Conservation (phyloP, 2,113 vertebrate genomes). For the Mungos mungo region DNA sequence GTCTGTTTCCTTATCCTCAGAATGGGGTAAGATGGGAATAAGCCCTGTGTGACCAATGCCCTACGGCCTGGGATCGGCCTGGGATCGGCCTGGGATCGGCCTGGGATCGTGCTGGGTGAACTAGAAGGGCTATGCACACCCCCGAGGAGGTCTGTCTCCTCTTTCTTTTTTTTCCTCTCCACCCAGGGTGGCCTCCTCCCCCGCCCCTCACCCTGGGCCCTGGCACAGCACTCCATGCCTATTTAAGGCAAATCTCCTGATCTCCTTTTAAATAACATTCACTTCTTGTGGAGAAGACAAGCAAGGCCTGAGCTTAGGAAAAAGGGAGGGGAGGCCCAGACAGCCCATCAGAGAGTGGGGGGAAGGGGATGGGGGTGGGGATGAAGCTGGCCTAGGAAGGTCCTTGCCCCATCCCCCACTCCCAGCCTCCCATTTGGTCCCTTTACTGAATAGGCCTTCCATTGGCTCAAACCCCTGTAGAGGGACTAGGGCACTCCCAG, state of each 20-base stretch:
- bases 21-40: background rate
- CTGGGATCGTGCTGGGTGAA: background rate
- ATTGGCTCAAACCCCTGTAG: background rate
- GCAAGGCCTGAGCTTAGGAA: background rate
- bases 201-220: background rate
- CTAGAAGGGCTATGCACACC: background rate
- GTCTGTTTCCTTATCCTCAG: background rate
- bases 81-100: too few species aligned
- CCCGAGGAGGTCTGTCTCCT: background rate
- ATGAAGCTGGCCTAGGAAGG: background rate
- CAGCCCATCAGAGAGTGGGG: background rate
- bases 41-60: background rate
- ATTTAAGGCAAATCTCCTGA: conserved; percentile 78
- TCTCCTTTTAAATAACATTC: conserved; percentile 71
- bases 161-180: background rate
- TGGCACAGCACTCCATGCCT: conserved; percentile 61
- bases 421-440: background rate
- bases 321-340: background rate
- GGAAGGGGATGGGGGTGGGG: accelerated
- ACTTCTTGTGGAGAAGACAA: conserved; percentile 41
- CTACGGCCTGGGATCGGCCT: too few species aligned
- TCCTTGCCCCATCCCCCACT: background rate
- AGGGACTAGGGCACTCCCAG: background rate
- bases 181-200: conserved; percentile 6
- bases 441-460: background rate